phyloP scores from a whole-genome alignment of 2,113 vertebrate genomes.

The Rousettus leschenaultii region DNA sequence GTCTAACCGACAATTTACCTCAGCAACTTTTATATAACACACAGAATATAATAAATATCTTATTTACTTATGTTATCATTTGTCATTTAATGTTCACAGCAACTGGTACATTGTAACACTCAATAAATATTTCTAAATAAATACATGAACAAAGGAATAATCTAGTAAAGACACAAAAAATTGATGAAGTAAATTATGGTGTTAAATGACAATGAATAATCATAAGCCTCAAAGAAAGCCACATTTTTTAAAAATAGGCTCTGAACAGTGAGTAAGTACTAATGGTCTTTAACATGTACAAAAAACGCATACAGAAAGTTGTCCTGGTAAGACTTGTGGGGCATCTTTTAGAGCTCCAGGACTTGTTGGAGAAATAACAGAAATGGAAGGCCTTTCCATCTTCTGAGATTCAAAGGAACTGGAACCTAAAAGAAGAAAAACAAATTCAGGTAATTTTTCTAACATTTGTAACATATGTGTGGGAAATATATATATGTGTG shows the following conservation, averaged over 20 bases:
- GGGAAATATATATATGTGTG: neutral
- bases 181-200: neutral
- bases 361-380: conserved; percentile 98
- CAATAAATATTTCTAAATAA: neutral
- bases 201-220: neutral
- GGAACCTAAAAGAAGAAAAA: conserved; percentile 85
- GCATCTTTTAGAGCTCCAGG: conserved; percentile 94
- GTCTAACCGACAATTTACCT: neutral
- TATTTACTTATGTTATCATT: neutral
- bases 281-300: neutral
- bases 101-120: neutral
- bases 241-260: neutral
- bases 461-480: neutral
- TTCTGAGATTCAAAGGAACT: conserved; percentile 99
- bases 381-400: conserved; percentile 99
- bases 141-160: neutral
- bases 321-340: conserved; percentile 94
- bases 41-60: neutral
- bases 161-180: neutral
- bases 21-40: neutral
- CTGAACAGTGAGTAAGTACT: neutral
- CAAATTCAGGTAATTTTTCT: neutral
- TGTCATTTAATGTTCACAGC: neutral
- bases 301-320: conserved; percentile 92
- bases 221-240: neutral